Evolutionary conservation across 2,888 invertebrate genomes (phyloP).

Genomic region (Rhynchonema sp.): DNA sequence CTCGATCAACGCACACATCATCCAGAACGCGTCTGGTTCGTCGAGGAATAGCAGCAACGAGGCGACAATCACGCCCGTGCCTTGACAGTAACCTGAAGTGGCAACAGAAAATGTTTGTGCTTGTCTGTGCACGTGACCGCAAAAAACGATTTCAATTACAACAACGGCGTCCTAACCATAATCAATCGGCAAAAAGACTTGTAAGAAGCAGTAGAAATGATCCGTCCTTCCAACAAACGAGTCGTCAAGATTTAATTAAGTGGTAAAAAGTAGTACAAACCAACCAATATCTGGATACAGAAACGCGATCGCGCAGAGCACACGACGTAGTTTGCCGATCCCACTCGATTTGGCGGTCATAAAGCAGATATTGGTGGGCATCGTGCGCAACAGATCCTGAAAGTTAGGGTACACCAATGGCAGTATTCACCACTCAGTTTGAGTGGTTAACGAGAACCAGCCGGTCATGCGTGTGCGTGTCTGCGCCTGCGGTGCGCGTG

Average conservation of each 20-base stretch:
- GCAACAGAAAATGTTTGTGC: neutral
- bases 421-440: conserved; percentile 36
- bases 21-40: conserved; percentile 97
- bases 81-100: conserved; percentile 12
- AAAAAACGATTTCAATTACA: too few relatives aligned
- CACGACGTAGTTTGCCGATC: conserved; percentile 66
- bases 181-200: too few relatives aligned
- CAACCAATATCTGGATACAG: conserved; percentile 76
- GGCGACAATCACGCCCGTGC: conserved; percentile 50
- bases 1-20: conserved; percentile 95
- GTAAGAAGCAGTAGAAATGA: too few relatives aligned
- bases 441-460: too few relatives aligned
- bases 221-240: too few relatives aligned
- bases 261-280: too few relatives aligned
- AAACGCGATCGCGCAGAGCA: conserved; percentile 77
- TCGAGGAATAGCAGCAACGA: conserved; percentile 76
- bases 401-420: too few relatives aligned
- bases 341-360: conserved; percentile 75
- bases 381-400: conserved; percentile 82
- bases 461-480: too few relatives aligned
- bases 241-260: too few relatives aligned
- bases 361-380: conserved; percentile 93
- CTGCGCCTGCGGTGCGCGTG: too few relatives aligned
- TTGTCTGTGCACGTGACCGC: too few relatives aligned
- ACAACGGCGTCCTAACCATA: too few relatives aligned